These are phyloP conservation scores for Ormyrus nitidulus DNA, from an alignment of 2,888 invertebrate species.

Conservation along the genomic window DNA sequence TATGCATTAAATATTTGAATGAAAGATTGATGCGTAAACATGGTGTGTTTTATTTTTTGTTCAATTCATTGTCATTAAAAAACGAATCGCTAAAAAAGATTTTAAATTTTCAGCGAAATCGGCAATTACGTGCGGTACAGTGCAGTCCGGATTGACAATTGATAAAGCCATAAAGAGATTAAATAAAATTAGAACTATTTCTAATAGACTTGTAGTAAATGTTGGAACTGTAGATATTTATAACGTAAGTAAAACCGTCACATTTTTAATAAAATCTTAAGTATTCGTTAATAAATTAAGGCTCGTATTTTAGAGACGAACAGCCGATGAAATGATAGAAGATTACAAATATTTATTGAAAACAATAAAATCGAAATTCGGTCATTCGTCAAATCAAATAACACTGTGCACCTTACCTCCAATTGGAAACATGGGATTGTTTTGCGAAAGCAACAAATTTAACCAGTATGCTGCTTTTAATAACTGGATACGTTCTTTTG, in stretches of 20 bases:
- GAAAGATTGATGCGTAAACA: conserved; percentile 60
- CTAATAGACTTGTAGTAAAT: conserved; percentile 64
- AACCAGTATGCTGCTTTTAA: background rate
- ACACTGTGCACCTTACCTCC: conserved; percentile 68
- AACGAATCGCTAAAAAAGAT: background rate
- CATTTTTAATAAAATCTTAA: conserved; percentile 9
- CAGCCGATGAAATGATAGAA: conserved; percentile 57
- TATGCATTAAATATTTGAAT: conserved; percentile 63
- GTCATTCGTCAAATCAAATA: conserved; percentile 60
- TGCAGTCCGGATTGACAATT: conserved; percentile 67
- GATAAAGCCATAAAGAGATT: conserved; percentile 60
- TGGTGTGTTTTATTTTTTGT: conserved; percentile 57
- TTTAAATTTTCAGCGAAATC: conserved; percentile 58
- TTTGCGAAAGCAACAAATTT: background rate
- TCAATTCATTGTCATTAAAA: background rate
- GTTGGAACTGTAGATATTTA: conserved; percentile 68
- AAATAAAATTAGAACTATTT: conserved; percentile 58
- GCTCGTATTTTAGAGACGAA: conserved; percentile 57
- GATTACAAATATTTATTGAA: conserved; percentile 61
- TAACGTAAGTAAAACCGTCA: conserved; percentile 57
- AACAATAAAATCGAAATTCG: conserved; percentile 58
- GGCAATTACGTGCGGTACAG: conserved; percentile 64
- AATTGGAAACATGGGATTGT: conserved; percentile 60
- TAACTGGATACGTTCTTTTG: conserved; percentile 20
- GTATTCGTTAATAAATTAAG: background rate